Base-by-base conservation (phyloP, 2,797 vertebrate genomes). In the Champsocephalus esox region DNA sequence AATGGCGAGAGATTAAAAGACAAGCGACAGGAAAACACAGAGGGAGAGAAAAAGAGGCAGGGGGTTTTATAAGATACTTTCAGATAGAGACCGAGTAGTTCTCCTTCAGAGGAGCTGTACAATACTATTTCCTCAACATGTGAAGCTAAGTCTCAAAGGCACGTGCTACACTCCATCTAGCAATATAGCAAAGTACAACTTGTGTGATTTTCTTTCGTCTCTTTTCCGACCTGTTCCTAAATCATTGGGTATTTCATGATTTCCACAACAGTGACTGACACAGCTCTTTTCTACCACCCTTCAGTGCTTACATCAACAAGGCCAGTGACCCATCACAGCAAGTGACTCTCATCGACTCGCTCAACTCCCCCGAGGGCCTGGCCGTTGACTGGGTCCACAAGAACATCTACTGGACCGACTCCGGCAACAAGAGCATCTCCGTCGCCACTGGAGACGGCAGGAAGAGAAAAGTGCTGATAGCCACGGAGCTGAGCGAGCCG, bases 401-500 rank as follows among this genome's bases (percentile, higher is more conserved):
- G 89, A 99, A 99, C 87, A 96, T 99, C 93, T 99, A 99, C 92
- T 99, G 98, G 98, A 99, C 98, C 0, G 98, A 99, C 90, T 99
- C 98, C 0, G 97, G 98, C 74, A 97, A 97, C 91, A 99, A 98
- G 91, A 98, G 96, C 79, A 96, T 99, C 91, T 98, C 98, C 0
- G 97, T 99, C 38, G 98, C 98, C 73, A 98, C 97, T 0, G 90
- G 90, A 2, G 97, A 99, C 9, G 98, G 98, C 32, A 90, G 91
- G 86, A 98, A 95, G 90, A 96, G 96, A 14, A 96, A 95, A 78
- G 97, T 98, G 9, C 95, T 99, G 77, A 96, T 99, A 86, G 94
- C 91, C 89, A 95, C 88, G 0, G 95, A 96, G 81, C 95, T 99
- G 80, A 96, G 95, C 0, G 98, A 99, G 83, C 98, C 98, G 2